Evolutionary conservation across 2,888 invertebrate species (phyloP).

Genomic region (Polymixis flavicincta): DNA sequence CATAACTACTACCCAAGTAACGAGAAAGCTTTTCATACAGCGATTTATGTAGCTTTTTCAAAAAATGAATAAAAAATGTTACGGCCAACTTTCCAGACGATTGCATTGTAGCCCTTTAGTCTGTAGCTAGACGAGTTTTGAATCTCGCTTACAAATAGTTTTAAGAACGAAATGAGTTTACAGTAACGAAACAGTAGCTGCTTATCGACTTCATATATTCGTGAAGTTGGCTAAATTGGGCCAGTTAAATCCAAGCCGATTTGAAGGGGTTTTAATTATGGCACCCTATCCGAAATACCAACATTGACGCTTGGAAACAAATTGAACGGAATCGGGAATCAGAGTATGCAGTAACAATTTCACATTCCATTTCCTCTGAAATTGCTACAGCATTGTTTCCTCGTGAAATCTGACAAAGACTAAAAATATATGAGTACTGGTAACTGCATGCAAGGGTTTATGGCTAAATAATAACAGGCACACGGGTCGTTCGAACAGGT

Average conservation of each 20-base stretch:
- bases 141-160: conserved; percentile 47
- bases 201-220: conserved; percentile 31
- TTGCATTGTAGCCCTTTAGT: conserved; percentile 65
- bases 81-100: conserved; percentile 75
- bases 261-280: conserved; percentile 57
- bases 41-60: conserved; percentile 46
- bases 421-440: conserved; percentile 18
- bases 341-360: conserved; percentile 76
- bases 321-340: conserved; percentile 65
- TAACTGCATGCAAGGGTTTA: not conserved
- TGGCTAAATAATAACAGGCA: too few relatives aligned
- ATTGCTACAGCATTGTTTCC: conserved; percentile 72
- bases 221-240: conserved; percentile 27
- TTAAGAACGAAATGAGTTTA: conserved; percentile 41
- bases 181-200: conserved; percentile 24
- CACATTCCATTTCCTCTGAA: conserved; percentile 75
- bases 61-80: conserved; percentile 63
- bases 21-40: conserved; percentile 43
- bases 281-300: conserved; percentile 46
- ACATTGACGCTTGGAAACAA: conserved; percentile 58
- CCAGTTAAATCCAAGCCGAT: conserved; percentile 46
- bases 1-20: conserved; percentile 44
- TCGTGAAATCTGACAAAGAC: conserved; percentile 23
- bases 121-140: conserved; percentile 45
- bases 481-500: too few relatives aligned